These are phyloP conservation scores for Barypeithes pellucidus DNA, from an alignment of 2,888 invertebrate species.

Conservation along the genomic window DNA sequence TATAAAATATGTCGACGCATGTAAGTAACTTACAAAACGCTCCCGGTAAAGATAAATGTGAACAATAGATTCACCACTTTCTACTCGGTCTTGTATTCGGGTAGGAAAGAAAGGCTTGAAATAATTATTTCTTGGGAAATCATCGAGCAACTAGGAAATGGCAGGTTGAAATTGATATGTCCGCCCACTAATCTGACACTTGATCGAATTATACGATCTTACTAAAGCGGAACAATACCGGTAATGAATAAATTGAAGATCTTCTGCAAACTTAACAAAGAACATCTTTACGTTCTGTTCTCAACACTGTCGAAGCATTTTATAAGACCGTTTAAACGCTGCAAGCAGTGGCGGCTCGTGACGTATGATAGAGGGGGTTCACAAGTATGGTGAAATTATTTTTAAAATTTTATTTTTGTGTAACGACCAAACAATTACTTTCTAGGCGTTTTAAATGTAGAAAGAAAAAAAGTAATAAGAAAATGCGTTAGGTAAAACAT, in stretches of 20 bases:
- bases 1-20: background rate
- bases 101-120: constrained; percentile 10
- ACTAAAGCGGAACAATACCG: background rate
- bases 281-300: too few relatives aligned
- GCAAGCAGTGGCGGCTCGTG: too few relatives aligned
- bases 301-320: too few relatives aligned
- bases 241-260: background rate
- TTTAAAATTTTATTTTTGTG: too few relatives aligned
- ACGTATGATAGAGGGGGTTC: too few relatives aligned
- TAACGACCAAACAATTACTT: too few relatives aligned
- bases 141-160: constrained; percentile 10
- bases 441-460: too few relatives aligned
- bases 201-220: background rate
- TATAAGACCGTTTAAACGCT: too few relatives aligned
- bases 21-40: background rate
- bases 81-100: constrained; percentile 10
- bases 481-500: too few relatives aligned
- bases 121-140: constrained; percentile 21
- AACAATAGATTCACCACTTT: constrained; percentile 6
- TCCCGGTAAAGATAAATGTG: background rate
- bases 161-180: background rate
- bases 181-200: constrained; percentile 17
- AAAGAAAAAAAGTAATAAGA: too few relatives aligned
- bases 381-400: too few relatives aligned
- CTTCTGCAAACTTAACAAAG: too few relatives aligned